Conservation (phyloP, 2,797 vertebrate genomes). For the Helicolenus hilgendorfi region DNA sequence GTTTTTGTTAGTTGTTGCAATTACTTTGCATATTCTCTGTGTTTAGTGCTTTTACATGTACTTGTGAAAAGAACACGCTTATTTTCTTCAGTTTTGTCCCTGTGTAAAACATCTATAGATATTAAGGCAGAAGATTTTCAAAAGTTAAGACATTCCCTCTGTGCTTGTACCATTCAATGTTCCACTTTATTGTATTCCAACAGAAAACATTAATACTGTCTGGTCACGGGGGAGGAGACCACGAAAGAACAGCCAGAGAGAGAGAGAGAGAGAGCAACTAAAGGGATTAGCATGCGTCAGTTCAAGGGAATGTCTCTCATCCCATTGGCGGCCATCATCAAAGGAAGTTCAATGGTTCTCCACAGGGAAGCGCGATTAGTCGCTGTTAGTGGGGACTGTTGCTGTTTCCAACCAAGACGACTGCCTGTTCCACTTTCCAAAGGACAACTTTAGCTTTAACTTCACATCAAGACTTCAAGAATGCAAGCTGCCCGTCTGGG, state of each 20-base stretch:
- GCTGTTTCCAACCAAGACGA: constrained; percentile 14
- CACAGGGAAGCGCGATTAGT: constrained; percentile 54
- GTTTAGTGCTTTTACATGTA: not conserved
- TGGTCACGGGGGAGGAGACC: constrained; percentile 12
- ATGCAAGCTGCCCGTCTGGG: not conserved
- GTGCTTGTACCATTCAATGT: constrained; percentile 21
- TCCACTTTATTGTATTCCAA: constrained; percentile 16
- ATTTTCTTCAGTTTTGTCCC: not conserved
- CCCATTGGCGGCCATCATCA: constrained; percentile 62
- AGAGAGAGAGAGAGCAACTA: constrained; percentile 65
- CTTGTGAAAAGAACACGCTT: not conserved
- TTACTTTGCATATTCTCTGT: not conserved
- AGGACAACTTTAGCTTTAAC: constrained; percentile 6
- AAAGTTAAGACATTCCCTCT: constrained; percentile 10
- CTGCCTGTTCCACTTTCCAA: constrained; percentile 17
- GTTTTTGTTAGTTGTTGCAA: not conserved
- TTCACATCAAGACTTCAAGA: constrained; percentile 22
- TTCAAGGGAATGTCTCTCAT: constrained; percentile 76
- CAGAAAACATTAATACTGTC: constrained; percentile 15
- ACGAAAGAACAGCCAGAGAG: constrained; percentile 12
- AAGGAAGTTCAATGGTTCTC: constrained; percentile 55
- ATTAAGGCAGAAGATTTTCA: not conserved
- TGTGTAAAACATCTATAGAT: not conserved
- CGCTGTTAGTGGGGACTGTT: not conserved
- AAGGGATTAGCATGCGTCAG: constrained; percentile 90